These are phyloP conservation scores for Cacatua alba DNA, from an alignment of 2,113 vertebrate species.

Conservation along the genomic window DNA sequence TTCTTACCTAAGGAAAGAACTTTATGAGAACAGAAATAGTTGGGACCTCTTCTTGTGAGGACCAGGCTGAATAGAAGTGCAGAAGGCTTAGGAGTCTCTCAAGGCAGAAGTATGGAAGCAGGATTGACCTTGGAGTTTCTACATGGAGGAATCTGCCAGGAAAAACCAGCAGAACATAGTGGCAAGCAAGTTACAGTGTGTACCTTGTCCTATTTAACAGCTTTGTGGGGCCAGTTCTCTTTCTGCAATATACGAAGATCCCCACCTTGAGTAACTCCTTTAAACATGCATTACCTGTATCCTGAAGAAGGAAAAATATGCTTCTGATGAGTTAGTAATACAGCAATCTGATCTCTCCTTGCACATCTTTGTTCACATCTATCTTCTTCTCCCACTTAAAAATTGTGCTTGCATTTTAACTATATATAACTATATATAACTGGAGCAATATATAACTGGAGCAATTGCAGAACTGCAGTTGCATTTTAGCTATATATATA, in stretches of 20 bases:
- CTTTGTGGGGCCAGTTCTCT: not conserved
- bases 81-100: not conserved
- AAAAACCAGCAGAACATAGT: not conserved
- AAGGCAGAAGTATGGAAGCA: not conserved
- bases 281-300: not conserved
- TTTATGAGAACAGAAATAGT: not conserved
- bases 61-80: not conserved
- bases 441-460: not conserved
- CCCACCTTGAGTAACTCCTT: not conserved
- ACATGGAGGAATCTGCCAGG: not conserved
- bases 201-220: not conserved
- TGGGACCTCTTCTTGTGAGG: not conserved
- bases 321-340: not conserved
- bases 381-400: not conserved
- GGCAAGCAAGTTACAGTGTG: not conserved
- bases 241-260: not conserved
- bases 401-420: not conserved
- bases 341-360: not conserved
- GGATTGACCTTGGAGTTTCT: not conserved
- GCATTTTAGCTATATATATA: not conserved
- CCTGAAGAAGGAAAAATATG: not conserved
- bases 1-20: not conserved
- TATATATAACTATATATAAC: not conserved
- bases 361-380: not conserved
- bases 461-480: not conserved